phyloP scores from a whole-genome alignment of 2,888 invertebrate genomes.

The Achlya flavicornis region DNA sequence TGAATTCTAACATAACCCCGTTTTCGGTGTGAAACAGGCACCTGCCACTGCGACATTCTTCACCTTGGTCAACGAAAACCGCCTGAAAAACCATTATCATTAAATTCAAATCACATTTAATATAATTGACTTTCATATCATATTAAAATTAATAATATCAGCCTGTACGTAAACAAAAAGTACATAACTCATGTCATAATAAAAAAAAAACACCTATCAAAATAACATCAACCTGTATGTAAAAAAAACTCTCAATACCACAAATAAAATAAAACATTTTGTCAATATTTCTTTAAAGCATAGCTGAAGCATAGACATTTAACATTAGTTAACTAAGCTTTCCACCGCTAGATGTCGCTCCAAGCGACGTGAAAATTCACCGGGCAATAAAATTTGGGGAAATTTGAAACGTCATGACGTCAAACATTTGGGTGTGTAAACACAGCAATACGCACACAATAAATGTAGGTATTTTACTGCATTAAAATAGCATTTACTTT shows the following conservation, averaged over 20 bases:
- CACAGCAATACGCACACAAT: too few species aligned
- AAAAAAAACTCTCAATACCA: background rate
- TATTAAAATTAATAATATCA: background rate
- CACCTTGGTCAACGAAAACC: background rate
- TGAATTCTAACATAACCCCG: background rate
- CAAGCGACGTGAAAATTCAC: background rate
- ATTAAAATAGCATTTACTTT: too few species aligned
- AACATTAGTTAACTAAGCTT: background rate
- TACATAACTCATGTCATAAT: background rate
- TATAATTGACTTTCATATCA: background rate
- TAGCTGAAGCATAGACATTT: background rate
- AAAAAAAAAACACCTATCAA: background rate
- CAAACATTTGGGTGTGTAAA: too few species aligned
- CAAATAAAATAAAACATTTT: background rate
- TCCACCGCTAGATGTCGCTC: background rate
- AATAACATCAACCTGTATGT: constrained; percentile 3
- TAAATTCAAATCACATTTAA: too few species aligned
- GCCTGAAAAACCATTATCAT: background rate
- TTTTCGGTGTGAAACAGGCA: background rate
- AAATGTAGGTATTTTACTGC: too few species aligned
- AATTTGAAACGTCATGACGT: background rate
- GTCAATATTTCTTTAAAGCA: background rate
- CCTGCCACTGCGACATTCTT: background rate
- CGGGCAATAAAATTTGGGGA: background rate
- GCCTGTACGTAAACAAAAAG: background rate